Evolutionary conservation across 1,140 invertebrate genomes (phyloP).

Genomic region (Trichoplusia ni): DNA sequence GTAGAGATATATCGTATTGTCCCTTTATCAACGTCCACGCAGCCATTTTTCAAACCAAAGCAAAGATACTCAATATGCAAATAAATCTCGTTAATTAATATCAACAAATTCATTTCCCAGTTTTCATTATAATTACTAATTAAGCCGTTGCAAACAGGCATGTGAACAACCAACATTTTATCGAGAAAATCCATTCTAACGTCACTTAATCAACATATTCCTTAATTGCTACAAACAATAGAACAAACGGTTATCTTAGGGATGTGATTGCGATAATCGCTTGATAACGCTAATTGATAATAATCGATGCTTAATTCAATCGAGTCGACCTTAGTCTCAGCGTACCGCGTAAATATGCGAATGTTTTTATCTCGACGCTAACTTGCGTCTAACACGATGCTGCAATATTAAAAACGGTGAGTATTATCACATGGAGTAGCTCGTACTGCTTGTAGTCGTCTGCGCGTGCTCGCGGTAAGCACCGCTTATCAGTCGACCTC

Average conservation of each 20-base stretch:
- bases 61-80: too few relatives aligned
- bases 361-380: conserved; percentile 32
- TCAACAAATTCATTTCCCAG: too few relatives aligned
- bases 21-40: too few relatives aligned
- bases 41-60: too few relatives aligned
- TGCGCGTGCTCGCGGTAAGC: too few relatives aligned
- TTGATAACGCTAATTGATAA: conserved; percentile 16
- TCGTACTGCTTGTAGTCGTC: conserved; percentile 39
- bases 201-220: not conserved
- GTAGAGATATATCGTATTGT: too few relatives aligned
- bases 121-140: too few relatives aligned
- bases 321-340: conserved; percentile 14
- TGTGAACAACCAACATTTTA: not conserved
- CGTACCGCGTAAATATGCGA: conserved; percentile 23
- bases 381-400: conserved; percentile 24
- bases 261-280: conserved; percentile 18
- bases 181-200: not conserved
- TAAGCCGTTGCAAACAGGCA: too few relatives aligned
- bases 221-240: conserved; percentile 15
- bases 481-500: conserved; percentile 67
- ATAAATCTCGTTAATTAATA: too few relatives aligned
- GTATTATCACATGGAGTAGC: conserved; percentile 23
- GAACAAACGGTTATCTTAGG: conserved; percentile 14
- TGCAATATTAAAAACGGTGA: conserved; percentile 30
- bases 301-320: conserved; percentile 13